Percentiles rank a stretch among this genome's conserved stretches.
These are phyloP conservation scores for Thaumatotibia leucotreta DNA, from an alignment of 1,140 invertebrate species.

Conservation along the genomic window DNA sequence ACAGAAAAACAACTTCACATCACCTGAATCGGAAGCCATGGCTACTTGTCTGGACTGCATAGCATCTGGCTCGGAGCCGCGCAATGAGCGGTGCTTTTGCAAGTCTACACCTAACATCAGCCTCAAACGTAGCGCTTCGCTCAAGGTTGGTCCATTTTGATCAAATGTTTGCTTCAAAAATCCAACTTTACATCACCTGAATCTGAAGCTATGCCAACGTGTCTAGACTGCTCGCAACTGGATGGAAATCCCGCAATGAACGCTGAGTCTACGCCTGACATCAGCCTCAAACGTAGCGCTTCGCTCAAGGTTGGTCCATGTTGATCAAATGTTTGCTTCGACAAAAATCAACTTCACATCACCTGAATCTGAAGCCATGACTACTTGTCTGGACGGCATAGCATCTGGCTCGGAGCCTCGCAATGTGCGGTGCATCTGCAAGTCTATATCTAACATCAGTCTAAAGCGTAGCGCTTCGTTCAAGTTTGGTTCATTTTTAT, in stretches of 20 bases:
- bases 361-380: conserved; percentile 61
- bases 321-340: too few species aligned
- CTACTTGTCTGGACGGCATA: conserved; percentile 52
- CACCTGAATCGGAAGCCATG: conserved; percentile 62
- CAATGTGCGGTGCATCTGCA: conserved; percentile 45
- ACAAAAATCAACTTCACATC: too few species aligned
- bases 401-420: conserved; percentile 35
- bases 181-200: too few species aligned
- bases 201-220: too few species aligned
- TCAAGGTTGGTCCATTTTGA: not conserved
- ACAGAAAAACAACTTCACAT: conserved; percentile 65
- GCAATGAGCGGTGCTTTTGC: conserved; percentile 43
- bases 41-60: conserved; percentile 55
- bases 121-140: conserved; percentile 50
- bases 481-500: not conserved
- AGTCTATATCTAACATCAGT: conserved; percentile 45
- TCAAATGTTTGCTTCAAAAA: too few species aligned
- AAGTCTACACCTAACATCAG: conserved; percentile 49
- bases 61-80: conserved; percentile 33
- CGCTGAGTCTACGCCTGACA: too few species aligned
- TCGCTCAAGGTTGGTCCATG: too few species aligned
- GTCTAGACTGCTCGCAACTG: too few species aligned
- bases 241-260: too few species aligned
- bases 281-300: too few species aligned
- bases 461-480: conserved; percentile 50